Percentiles rank a stretch among this genome's conserved stretches.
Conservation (phyloP, 2,888 invertebrate species). For the Lasioglossum figueresi region DNA sequence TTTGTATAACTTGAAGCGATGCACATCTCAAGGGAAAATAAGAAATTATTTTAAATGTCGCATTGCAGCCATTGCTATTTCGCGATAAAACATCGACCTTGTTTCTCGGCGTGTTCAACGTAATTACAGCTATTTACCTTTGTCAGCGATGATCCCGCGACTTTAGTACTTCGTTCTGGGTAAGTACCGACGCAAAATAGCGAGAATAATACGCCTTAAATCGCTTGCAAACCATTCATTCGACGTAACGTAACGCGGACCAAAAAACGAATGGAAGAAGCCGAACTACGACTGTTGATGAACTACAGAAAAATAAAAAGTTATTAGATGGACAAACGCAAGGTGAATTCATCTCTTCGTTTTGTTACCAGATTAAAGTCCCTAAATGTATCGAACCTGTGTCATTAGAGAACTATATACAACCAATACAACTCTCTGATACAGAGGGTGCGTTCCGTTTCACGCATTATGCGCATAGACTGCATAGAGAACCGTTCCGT, state of each 20-base stretch:
- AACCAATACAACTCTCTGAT: no score
- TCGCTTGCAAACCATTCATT: conserved; percentile 24
- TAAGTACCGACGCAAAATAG: conserved; percentile 27
- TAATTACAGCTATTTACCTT: conserved; percentile 35
- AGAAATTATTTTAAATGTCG: conserved; percentile 52
- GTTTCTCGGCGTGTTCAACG: background rate
- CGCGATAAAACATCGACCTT: conserved; percentile 37
- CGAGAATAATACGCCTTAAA: conserved; percentile 36
- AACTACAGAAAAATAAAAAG: conserved; percentile 28
- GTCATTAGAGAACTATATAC: no score
- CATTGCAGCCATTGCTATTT: conserved; percentile 67
- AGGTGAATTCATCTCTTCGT: background rate
- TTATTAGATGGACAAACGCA: conserved; percentile 35
- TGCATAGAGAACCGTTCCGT: no score
- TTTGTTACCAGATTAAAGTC: conserved; percentile 5
- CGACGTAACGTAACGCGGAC: conserved; percentile 27
- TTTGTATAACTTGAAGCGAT: background rate
- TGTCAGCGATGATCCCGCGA: conserved; percentile 3
- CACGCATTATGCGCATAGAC: no score
- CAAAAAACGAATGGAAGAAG: conserved; percentile 58
- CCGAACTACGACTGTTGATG: conserved; percentile 42
- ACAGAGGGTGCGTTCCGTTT: no score
- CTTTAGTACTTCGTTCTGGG: conserved; percentile 12
- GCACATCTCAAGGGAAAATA: background rate
- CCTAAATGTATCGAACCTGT: background rate